Evolutionary conservation across 1,140 invertebrate species (phyloP).

Genomic region (Zaprionus vittiger): DNA sequence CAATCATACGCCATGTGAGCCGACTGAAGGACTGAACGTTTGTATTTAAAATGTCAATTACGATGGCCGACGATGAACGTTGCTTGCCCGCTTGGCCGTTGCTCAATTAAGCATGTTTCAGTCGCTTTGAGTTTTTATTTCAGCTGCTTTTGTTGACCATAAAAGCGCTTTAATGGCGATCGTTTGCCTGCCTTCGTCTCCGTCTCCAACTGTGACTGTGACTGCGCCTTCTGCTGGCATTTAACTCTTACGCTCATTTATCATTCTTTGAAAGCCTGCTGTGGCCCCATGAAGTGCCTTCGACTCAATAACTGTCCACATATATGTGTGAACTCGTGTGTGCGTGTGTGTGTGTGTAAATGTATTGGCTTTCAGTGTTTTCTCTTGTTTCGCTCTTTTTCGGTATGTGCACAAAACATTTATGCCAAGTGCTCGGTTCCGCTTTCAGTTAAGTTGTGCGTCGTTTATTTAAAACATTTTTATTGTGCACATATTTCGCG

Average conservation of each 20-base stretch:
- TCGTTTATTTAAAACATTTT: constrained; percentile 74
- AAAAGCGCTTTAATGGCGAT: constrained; percentile 74
- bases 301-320: constrained; percentile 28
- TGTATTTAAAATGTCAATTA: constrained; percentile 76
- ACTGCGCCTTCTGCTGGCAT: constrained; percentile 57
- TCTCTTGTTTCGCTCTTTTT: constrained; percentile 34
- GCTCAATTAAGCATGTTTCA: constrained; percentile 51
- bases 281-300: constrained; percentile 57
- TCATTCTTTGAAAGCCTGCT: constrained; percentile 73
- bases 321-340: constrained; percentile 5
- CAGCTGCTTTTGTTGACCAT: constrained; percentile 61
- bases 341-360: constrained; percentile 23
- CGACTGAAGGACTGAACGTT: not conserved
- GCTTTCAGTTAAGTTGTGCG: constrained; percentile 53
- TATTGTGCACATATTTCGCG: constrained; percentile 75
- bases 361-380: constrained; percentile 51
- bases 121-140: constrained; percentile 34
- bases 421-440: constrained; percentile 60
- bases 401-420: constrained; percentile 62
- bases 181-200: constrained; percentile 47
- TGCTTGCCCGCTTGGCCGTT: not conserved
- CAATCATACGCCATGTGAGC: constrained; percentile 53
- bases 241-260: constrained; percentile 79
- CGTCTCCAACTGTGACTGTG: constrained; percentile 5
- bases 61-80: constrained; percentile 7